Evolutionary conservation across 2,888 invertebrate species (phyloP).

Genomic region (Cataglyphis rosenhaueri): DNA sequence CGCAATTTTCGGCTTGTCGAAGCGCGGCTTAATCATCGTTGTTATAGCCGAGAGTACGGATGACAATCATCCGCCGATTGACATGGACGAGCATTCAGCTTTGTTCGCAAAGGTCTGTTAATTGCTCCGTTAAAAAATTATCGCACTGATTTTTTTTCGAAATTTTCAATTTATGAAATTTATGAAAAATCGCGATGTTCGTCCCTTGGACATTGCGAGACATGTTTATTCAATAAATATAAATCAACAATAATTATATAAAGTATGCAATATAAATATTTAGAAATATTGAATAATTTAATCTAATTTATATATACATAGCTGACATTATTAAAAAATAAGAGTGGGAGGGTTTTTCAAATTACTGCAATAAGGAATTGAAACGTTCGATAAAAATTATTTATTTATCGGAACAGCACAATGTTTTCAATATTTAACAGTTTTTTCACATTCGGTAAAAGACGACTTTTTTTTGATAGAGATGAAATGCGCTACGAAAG

Average conservation of each 20-base stretch:
- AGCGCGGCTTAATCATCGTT: conserved; percentile 22
- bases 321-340: not conserved
- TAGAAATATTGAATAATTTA: not conserved
- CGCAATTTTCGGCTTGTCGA: conserved; percentile 39
- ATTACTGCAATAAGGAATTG: not conserved
- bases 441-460: not conserved
- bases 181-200: not conserved
- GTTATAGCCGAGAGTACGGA: conserved; percentile 11
- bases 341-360: not conserved
- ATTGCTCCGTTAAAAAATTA: conserved; percentile 41
- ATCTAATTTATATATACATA: not conserved
- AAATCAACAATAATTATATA: not conserved
- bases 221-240: not conserved
- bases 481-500: not conserved
- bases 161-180: not conserved
- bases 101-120: conserved; percentile 12
- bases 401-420: not conserved
- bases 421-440: conserved; percentile 17
- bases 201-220: not conserved
- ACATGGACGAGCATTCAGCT: conserved; percentile 5
- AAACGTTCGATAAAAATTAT: not conserved
- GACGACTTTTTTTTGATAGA: conserved; percentile 2
- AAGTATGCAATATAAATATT: not conserved
- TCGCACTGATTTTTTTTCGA: not conserved
- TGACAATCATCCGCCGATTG: conserved; percentile 25